phyloP scores from a whole-genome alignment of 2,888 invertebrate genomes.

The Oxycera nigricornis region DNA sequence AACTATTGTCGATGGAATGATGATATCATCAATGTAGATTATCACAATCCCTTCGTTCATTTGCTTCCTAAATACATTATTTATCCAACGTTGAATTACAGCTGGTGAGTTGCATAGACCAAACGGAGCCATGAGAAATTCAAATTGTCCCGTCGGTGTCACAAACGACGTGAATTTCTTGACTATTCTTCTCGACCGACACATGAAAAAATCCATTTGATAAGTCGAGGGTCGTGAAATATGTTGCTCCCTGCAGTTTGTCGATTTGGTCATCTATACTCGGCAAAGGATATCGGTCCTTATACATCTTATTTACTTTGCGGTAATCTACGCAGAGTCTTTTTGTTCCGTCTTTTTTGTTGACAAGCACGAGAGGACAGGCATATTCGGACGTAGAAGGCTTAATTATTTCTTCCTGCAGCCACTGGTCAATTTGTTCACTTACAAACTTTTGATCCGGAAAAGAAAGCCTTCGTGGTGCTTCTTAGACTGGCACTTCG shows the following conservation, averaged over 20 bases:
- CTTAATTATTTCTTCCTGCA: background rate
- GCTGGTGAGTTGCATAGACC: constrained; percentile 53
- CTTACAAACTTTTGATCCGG: background rate
- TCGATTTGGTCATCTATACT: constrained; percentile 51
- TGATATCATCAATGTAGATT: too few relatives aligned
- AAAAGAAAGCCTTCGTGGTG: background rate
- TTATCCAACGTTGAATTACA: too few relatives aligned
- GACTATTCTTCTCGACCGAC: constrained; percentile 47
- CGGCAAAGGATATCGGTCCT: constrained; percentile 49
- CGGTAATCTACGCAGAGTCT: constrained; percentile 46
- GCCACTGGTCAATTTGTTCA: background rate
- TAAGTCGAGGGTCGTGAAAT: constrained; percentile 51
- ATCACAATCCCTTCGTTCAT: too few relatives aligned
- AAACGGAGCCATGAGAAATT: constrained; percentile 53
- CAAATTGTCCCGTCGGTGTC: constrained; percentile 50
- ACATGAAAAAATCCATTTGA: constrained; percentile 54
- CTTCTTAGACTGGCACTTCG: background rate
- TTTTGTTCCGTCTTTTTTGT: constrained; percentile 22
- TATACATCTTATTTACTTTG: constrained; percentile 43
- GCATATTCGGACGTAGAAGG: constrained; percentile 2
- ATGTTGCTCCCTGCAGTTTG: constrained; percentile 48
- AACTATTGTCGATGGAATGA: too few relatives aligned
- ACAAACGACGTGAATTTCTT: constrained; percentile 51
- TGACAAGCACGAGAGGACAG: background rate
- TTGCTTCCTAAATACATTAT: too few relatives aligned